Conservation (phyloP, 1,140 invertebrate species). For the Akabosia matsudoensis region DNA sequence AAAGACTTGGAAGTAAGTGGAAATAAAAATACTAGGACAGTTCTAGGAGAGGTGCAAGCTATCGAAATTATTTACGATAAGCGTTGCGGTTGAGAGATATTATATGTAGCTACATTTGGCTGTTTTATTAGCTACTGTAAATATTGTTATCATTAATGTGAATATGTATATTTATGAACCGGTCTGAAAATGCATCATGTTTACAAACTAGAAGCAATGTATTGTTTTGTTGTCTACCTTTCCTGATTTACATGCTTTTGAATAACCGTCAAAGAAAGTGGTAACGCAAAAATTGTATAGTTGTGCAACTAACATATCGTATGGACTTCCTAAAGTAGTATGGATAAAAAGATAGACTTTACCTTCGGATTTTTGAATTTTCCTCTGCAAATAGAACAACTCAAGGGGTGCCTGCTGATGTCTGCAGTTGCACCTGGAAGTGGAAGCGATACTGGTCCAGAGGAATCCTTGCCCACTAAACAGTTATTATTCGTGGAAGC, state of each 20-base stretch:
- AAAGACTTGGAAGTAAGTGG: neutral
- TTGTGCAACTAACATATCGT: no score
- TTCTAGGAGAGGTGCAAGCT: neutral
- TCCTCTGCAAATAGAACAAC: constrained; percentile 53
- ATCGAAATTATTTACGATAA: no score
- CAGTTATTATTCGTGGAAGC: constrained; percentile 10
- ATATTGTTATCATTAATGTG: no score
- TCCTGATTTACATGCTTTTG: neutral
- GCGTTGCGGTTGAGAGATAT: no score
- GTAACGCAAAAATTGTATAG: neutral
- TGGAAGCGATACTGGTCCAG: neutral
- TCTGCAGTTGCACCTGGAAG: neutral
- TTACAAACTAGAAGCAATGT: no score
- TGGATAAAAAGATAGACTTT: neutral
- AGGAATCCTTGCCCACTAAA: constrained; percentile 12
- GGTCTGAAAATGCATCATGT: no score
- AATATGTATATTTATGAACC: no score
- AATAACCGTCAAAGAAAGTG: neutral
- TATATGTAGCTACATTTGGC: no score
- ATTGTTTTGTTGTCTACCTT: neutral
- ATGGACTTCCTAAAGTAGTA: no score
- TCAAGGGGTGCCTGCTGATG: constrained; percentile 51
- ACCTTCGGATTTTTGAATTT: constrained; percentile 50
- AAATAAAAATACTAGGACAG: neutral
- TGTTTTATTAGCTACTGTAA: no score